phyloP scores from a whole-genome alignment of 1,140 invertebrate genomes.

The Neodiprion virginianus region DNA sequence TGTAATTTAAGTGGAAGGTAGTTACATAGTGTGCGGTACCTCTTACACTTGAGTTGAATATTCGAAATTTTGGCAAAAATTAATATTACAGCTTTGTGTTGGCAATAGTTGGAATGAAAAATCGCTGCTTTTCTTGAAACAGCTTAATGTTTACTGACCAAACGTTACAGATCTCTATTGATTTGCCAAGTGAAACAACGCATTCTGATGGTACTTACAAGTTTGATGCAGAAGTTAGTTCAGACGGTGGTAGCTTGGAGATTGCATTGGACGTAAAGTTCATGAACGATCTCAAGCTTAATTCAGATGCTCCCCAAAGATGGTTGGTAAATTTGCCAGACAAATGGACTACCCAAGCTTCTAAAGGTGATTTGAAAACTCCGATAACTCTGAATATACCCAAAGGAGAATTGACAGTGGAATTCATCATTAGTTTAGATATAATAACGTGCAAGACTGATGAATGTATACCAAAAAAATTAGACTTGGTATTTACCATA shows the following conservation, averaged over 20 bases:
- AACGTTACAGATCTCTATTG: constrained; percentile 58
- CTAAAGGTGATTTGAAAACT: constrained; percentile 44
- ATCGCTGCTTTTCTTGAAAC: no score
- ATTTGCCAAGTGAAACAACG: constrained; percentile 41
- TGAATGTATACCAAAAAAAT: constrained; percentile 59
- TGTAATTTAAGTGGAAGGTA: no score
- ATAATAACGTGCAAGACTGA: constrained; percentile 58
- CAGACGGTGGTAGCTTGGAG: constrained; percentile 57
- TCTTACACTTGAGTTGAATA: no score
- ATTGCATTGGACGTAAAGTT: constrained; percentile 60
- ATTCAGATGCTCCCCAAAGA: constrained; percentile 70
- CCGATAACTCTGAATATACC: constrained; percentile 51
- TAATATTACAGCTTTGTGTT: no score
- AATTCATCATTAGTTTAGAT: constrained; percentile 55
- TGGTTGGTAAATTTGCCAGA: constrained; percentile 59
- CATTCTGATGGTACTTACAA: constrained; percentile 56
- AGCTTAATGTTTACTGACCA: constrained; percentile 55
- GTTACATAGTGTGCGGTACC: no score
- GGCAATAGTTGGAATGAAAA: no score
- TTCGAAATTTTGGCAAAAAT: no score
- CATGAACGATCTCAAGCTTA: constrained; percentile 67
- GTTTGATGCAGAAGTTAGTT: constrained; percentile 60
- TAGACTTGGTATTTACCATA: constrained; percentile 57
- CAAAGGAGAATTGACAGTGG: constrained; percentile 35
- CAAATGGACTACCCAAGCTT: constrained; percentile 46